Percentiles rank a stretch among this genome's conserved stretches.
These are phyloP conservation scores for Drosophila takahashii DNA, from an alignment of 1,140 invertebrate species.

Conservation along the genomic window DNA sequence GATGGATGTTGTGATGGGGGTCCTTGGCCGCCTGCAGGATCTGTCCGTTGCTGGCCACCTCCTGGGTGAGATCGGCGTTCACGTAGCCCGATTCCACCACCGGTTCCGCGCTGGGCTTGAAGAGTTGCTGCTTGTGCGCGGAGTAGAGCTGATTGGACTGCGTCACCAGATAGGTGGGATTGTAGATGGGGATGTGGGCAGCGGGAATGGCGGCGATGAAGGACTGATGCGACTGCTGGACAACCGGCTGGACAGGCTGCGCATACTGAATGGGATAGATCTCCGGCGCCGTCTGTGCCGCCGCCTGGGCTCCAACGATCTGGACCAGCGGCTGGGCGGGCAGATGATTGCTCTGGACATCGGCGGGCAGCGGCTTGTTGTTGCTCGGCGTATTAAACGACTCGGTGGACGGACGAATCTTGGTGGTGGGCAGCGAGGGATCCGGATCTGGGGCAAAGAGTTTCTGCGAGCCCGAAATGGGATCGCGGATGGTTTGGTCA, in stretches of 20 bases:
- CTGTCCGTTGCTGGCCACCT: conserved; percentile 82
- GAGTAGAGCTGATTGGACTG: conserved; percentile 81
- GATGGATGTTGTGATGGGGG: conserved; percentile 76
- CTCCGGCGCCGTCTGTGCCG: conserved; percentile 59
- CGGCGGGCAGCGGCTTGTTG: conserved; percentile 83
- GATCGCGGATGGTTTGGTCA: conserved; percentile 82
- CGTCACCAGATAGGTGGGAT: conserved; percentile 83
- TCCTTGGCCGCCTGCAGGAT: conserved; percentile 82
- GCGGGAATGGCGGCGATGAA: conserved; percentile 59
- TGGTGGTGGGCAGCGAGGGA: conserved; percentile 82
- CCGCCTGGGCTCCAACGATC: conserved; percentile 73
- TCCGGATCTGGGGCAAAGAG: conserved; percentile 86
- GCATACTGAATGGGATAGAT: conserved; percentile 77
- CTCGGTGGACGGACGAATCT: conserved; percentile 84
- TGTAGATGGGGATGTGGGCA: conserved; percentile 79
- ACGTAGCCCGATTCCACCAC: conserved; percentile 71
- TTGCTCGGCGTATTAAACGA: conserved; percentile 85
- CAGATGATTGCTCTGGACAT: conserved; percentile 75
- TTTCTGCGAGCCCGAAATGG: conserved; percentile 82
- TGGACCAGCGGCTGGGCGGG: conserved; percentile 76
- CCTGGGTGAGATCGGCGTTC: conserved; percentile 77
- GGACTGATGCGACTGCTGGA: conserved; percentile 42
- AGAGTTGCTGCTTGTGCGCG: conserved; percentile 81
- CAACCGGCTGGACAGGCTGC: conserved; percentile 51
- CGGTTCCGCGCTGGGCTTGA: conserved; percentile 70